Evolutionary conservation across 2,113 vertebrate genomes (phyloP).

Genomic region (Elgaria multicarinata): DNA sequence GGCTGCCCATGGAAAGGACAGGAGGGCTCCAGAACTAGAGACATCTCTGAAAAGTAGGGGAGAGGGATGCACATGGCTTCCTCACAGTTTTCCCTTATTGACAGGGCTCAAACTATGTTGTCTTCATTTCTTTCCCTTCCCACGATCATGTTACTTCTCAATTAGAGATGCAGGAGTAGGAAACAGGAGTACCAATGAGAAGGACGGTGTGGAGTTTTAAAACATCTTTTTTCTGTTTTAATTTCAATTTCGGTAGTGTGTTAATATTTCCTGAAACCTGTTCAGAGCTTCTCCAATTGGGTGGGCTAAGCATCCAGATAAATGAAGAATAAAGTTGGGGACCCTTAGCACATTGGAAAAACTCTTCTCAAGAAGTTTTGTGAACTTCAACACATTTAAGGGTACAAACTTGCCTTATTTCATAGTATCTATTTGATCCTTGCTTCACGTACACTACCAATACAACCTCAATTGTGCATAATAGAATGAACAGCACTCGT

Average conservation of each 20-base stretch:
- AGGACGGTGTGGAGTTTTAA: background rate
- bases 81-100: background rate
- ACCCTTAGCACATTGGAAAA: background rate
- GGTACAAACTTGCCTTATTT: no score
- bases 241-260: background rate
- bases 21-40: background rate
- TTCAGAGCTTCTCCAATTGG: background rate
- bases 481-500: background rate
- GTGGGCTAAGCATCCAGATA: background rate
- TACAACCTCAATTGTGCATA: background rate
- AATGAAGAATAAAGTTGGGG: background rate
- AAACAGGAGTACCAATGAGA: background rate
- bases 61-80: no score
- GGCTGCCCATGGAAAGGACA: background rate
- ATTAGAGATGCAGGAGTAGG: background rate
- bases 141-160: background rate
- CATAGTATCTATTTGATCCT: background rate
- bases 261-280: background rate
- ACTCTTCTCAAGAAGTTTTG: background rate
- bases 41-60: no score
- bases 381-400: background rate
- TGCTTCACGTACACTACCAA: background rate
- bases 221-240: background rate
- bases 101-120: background rate
- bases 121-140: background rate